Evolutionary conservation across 2,113 vertebrate species (phyloP).

Genomic region (Pyrgilauda ruficollis): DNA sequence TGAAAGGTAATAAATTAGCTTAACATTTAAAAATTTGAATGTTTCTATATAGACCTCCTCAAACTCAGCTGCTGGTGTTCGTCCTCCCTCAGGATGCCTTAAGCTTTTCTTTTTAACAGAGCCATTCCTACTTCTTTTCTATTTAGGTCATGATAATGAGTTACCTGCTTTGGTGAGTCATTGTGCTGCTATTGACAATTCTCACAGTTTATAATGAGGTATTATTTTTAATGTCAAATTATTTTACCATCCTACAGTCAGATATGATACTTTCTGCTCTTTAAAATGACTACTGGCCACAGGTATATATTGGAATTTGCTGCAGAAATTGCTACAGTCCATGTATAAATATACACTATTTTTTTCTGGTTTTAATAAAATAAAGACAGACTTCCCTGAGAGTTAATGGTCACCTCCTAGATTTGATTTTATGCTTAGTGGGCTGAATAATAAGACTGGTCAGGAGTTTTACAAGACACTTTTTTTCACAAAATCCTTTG

Average conservation of each 20-base stretch:
- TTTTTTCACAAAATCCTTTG: not conserved
- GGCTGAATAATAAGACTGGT: constrained; percentile 17
- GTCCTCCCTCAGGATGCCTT: not conserved
- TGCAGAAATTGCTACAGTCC: not conserved
- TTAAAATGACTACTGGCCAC: not conserved
- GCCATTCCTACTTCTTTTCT: not conserved
- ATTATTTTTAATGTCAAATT: constrained; percentile 14
- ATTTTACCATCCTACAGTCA: not conserved
- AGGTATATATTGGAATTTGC: not conserved
- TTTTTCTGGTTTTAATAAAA: not conserved
- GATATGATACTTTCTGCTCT: not conserved
- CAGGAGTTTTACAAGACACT: not conserved
- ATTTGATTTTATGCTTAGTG: constrained; percentile 46
- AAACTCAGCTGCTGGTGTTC: not conserved
- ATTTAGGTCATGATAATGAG: constrained; percentile 42
- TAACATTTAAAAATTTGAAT: not conserved
- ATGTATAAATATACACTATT: not conserved
- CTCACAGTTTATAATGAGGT: constrained; percentile 4
- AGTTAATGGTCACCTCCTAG: not conserved
- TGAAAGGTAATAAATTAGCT: not conserved
- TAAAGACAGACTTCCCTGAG: not conserved
- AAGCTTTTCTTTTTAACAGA: not conserved
- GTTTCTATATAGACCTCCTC: not conserved
- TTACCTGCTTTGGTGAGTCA: constrained; percentile 34
- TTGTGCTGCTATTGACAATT: constrained; percentile 7